Evolutionary conservation across 1,140 invertebrate species (phyloP).

Genomic region (Paraescarpia echinospica): DNA sequence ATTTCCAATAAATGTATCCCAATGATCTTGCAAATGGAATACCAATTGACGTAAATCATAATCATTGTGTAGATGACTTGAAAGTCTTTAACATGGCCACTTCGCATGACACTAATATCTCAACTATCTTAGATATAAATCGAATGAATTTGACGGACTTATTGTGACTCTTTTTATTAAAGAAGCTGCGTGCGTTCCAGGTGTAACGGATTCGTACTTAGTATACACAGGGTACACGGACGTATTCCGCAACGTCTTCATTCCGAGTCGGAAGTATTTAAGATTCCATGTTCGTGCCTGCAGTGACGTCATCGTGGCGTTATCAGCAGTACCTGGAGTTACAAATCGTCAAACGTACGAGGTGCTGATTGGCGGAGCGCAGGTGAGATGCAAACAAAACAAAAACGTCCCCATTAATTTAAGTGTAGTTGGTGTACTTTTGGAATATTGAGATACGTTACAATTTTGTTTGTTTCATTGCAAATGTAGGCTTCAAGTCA

Average conservation of each 20-base stretch:
- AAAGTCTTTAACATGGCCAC: too few relatives aligned
- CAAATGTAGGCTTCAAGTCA: background rate
- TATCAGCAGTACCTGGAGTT: background rate
- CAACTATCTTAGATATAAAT: too few relatives aligned
- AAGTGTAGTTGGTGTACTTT: background rate
- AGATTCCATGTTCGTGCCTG: constrained; percentile 4
- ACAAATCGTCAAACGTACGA: background rate
- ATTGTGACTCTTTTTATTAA: background rate
- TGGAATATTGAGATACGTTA: background rate
- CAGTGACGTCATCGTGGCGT: background rate
- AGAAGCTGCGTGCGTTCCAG: background rate
- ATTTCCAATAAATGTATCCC: too few relatives aligned
- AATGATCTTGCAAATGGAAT: too few relatives aligned
- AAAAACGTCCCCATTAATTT: background rate
- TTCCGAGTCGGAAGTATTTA: background rate
- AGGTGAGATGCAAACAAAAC: background rate
- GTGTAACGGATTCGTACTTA: background rate
- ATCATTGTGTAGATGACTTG: too few relatives aligned
- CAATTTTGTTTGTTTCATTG: background rate
- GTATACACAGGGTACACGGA: background rate
- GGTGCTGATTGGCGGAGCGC: constrained; percentile 9
- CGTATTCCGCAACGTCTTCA: background rate
- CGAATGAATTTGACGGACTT: too few relatives aligned
- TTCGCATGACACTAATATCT: too few relatives aligned
- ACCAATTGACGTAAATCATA: too few relatives aligned